Evolutionary conservation across 2,113 vertebrate genomes (phyloP).

Genomic region (Gymnarchus niloticus): DNA sequence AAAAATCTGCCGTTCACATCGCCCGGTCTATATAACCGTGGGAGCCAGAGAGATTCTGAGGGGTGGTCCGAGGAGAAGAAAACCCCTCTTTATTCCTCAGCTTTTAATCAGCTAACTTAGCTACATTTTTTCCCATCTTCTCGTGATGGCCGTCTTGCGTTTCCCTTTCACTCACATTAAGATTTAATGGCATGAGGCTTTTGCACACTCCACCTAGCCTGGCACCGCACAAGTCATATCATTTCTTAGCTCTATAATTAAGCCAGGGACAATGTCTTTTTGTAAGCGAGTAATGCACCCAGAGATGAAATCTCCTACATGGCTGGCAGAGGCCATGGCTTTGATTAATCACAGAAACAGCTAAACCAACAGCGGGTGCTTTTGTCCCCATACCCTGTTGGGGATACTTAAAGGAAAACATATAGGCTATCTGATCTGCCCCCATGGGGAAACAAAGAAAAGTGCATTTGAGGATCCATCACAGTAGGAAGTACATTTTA

Average conservation of each 20-base stretch:
- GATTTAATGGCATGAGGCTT: slow-evolving; percentile 40
- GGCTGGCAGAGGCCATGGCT: slow-evolving; percentile 48
- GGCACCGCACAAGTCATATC: slow-evolving; percentile 39
- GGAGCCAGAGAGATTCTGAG: slow-evolving; percentile 19
- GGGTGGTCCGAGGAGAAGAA: slow-evolving; percentile 39
- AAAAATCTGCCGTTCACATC: slow-evolving; percentile 30
- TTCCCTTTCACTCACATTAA: slow-evolving; percentile 57
- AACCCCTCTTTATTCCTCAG: slow-evolving; percentile 53
- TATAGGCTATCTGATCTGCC: slow-evolving; percentile 41
- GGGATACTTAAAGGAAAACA: slow-evolving; percentile 39
- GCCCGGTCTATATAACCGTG: slow-evolving; percentile 43
- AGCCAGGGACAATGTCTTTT: slow-evolving; percentile 44
- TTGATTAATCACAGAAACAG: slow-evolving; percentile 49
- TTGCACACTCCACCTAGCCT: slow-evolving; percentile 43
- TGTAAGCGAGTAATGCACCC: slow-evolving; percentile 40
- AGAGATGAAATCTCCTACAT: slow-evolving; percentile 51
- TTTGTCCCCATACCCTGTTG: slow-evolving; percentile 49
- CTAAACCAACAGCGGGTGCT: slow-evolving; percentile 49
- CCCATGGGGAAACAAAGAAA: neutral
- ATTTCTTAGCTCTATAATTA: slow-evolving; percentile 47
- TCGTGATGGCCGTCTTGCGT: slow-evolving; percentile 55
- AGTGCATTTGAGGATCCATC: neutral
- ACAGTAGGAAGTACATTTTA: neutral
- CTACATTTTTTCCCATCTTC: slow-evolving; percentile 56
- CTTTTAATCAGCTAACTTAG: slow-evolving; percentile 36